A percentile compares a stretch with the other conserved stretches of the same genome.
Evolutionary conservation across 2,797 vertebrate genomes (phyloP).

Genomic region (Otus scops): DNA sequence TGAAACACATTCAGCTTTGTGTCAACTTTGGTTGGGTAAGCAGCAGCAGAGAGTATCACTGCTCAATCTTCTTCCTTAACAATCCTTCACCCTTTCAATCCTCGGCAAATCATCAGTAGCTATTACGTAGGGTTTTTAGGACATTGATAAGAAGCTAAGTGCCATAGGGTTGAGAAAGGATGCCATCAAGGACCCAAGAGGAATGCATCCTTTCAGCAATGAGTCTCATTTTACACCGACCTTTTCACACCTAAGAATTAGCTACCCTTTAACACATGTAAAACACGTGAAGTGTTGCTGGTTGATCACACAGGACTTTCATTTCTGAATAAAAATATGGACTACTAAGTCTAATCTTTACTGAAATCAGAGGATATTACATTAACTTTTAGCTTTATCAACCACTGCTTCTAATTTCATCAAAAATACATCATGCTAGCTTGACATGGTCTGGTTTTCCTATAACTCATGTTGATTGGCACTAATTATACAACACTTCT

Average conservation of each 20-base stretch:
- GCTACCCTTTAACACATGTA: neutral
- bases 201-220: neutral
- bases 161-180: neutral
- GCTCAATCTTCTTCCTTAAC: neutral
- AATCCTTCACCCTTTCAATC: neutral
- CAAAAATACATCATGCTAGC: constrained; percentile 33
- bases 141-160: neutral
- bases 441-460: constrained; percentile 19
- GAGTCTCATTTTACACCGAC: neutral
- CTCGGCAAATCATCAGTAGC: neutral
- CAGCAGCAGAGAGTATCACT: neutral
- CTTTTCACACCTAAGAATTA: neutral
- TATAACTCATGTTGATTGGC: constrained; percentile 59
- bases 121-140: neutral
- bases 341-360: neutral
- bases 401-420: constrained; percentile 31
- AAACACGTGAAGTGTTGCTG: neutral
- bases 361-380: neutral
- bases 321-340: neutral
- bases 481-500: constrained; percentile 59
- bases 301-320: neutral
- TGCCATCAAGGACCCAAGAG: neutral
- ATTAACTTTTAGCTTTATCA: constrained; percentile 25
- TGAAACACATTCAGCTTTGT: neutral
- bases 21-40: neutral